Conservation (phyloP, 2,888 invertebrate species). For the Agrilus mali region DNA sequence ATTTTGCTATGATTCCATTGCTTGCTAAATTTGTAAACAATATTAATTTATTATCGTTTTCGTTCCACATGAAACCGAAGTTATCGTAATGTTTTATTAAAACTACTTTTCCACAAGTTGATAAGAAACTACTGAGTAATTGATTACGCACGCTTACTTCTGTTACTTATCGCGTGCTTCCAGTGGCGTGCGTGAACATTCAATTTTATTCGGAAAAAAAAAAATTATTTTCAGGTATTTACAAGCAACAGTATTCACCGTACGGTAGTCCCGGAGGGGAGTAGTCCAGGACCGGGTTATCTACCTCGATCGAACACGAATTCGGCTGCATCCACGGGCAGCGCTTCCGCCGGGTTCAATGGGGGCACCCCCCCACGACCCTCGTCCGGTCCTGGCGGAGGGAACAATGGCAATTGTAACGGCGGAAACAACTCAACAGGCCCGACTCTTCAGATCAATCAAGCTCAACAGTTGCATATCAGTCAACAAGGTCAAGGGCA, state of each 20-base stretch:
- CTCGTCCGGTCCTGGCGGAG: slow-evolving; percentile 35
- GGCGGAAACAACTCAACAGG: slow-evolving; percentile 24
- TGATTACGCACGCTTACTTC: too few species aligned
- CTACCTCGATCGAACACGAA: slow-evolving; percentile 20
- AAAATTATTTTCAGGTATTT: slow-evolving; percentile 18
- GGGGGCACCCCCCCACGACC: slow-evolving; percentile 39
- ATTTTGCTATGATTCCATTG: too few species aligned
- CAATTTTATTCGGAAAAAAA: background rate
- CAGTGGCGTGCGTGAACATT: background rate
- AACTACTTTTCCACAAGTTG: background rate
- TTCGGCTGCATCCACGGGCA: slow-evolving; percentile 16
- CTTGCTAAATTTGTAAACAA: background rate
- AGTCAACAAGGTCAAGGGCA: slow-evolving; percentile 60
- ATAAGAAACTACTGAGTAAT: background rate
- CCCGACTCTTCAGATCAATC: slow-evolving; percentile 67
- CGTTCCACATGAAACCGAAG: too few species aligned
- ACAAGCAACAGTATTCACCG: slow-evolving; percentile 53
- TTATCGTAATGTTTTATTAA: too few species aligned
- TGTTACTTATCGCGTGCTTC: too few species aligned
- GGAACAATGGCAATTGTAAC: slow-evolving; percentile 20
- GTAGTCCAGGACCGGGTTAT: slow-evolving; percentile 36
- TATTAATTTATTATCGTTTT: too few species aligned
- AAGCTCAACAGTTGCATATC: slow-evolving; percentile 79
- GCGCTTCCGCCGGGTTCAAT: slow-evolving; percentile 17
- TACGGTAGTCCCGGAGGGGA: slow-evolving; percentile 50